Conservation (phyloP, 2,888 invertebrate genomes). For the Chironomus riparius region DNA sequence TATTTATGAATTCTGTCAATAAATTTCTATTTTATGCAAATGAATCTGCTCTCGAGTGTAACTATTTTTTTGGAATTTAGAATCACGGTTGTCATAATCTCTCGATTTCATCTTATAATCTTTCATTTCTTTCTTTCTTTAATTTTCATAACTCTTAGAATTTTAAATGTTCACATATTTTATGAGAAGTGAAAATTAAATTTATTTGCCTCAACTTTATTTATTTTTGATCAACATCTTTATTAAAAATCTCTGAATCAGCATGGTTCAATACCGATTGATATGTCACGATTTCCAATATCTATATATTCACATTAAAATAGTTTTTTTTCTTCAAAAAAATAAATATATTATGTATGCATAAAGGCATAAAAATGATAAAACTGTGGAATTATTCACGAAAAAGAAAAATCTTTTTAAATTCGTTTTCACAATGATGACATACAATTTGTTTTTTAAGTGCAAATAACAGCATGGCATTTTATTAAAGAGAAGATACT, state of each 20-base stretch:
- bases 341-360: background rate
- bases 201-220: background rate
- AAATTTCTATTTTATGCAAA: conserved; percentile 22
- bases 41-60: background rate
- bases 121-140: background rate
- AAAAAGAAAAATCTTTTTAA: background rate
- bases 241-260: background rate
- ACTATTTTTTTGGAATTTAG: background rate
- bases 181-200: background rate
- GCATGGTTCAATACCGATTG: background rate
- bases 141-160: background rate
- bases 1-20: background rate
- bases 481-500: background rate
- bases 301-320: background rate
- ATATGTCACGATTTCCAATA: conserved; percentile 15
- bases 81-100: background rate
- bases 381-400: background rate
- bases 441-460: background rate
- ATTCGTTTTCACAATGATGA: background rate
- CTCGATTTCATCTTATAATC: background rate
- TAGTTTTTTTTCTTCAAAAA: no score
- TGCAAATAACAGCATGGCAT: background rate
- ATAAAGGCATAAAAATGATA: background rate
- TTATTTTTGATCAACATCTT: conserved; percentile 17
- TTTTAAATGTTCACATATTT: background rate